Evolutionary conservation across 2,113 vertebrate genomes (phyloP).

Genomic region (Rhadina sibilatrix): DNA sequence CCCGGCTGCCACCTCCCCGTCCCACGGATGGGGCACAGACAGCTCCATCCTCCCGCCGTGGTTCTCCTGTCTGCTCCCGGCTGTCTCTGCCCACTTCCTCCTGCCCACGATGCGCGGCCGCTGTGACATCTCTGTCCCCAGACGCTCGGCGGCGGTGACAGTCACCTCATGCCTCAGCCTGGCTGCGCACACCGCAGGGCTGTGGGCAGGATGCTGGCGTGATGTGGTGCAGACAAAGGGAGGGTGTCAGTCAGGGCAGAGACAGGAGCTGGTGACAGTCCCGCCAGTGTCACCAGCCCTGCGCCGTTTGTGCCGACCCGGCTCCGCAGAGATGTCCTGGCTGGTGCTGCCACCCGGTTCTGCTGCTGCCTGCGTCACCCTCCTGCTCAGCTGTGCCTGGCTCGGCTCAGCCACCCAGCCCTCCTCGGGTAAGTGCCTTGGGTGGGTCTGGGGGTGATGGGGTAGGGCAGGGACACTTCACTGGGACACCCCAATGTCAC

Average conservation of each 20-base stretch:
- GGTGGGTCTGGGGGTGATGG: not conserved
- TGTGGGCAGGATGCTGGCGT: fast-evolving
- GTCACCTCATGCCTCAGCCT: fast-evolving
- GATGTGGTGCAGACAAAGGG: not conserved
- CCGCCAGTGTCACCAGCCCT: fast-evolving
- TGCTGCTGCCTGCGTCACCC: not conserved
- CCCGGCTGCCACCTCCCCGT: not conserved
- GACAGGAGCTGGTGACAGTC: too few species aligned
- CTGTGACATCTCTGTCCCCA: fast-evolving
- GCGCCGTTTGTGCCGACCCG: too few species aligned
- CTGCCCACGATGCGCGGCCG: fast-evolving
- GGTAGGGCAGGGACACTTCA: fast-evolving
- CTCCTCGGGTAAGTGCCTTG: not conserved
- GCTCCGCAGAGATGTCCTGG: not conserved
- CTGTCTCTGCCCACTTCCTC: fast-evolving
- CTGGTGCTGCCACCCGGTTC: fast-evolving
- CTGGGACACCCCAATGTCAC: fast-evolving
- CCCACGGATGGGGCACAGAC: fast-evolving
- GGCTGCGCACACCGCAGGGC: fast-evolving
- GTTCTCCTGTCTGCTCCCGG: fast-evolving
- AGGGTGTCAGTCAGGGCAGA: fast-evolving
- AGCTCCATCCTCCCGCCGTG: fast-evolving
- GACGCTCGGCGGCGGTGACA: fast-evolving
- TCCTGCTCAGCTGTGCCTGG: not conserved
- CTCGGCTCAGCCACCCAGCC: fast-evolving